A percentile compares a stretch with the other conserved stretches of the same genome.
Conservation (phyloP, 2,888 invertebrate genomes). For the Eristalis tenax region DNA sequence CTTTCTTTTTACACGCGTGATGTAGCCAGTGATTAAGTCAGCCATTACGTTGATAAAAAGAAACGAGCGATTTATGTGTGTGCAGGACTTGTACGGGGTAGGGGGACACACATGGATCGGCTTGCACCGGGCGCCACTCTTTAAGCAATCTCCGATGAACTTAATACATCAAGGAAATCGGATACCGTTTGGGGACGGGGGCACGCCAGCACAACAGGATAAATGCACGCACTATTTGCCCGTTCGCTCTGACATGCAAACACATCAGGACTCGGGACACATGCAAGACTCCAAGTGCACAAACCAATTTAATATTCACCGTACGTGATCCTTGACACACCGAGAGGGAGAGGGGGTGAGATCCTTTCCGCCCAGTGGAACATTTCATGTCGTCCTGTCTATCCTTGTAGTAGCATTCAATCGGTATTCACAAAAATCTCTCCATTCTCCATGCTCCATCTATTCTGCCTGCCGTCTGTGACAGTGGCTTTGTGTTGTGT, state of each 20-base stretch:
- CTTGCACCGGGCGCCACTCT: neutral
- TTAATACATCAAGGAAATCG: neutral
- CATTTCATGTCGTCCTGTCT: conserved; percentile 62
- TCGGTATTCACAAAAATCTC: conserved; percentile 52
- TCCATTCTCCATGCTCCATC: neutral
- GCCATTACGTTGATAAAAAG: conserved; percentile 1
- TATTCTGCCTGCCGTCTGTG: neutral
- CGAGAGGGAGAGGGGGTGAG: neutral
- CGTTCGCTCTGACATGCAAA: conserved; percentile 51
- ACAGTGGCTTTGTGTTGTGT: neutral
- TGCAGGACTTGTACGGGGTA: too few relatives aligned
- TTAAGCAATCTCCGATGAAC: neutral
- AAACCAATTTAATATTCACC: conserved; percentile 69
- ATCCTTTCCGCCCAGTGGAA: neutral
- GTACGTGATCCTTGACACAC: conserved; percentile 60
- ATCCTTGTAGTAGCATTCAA: conserved; percentile 63
- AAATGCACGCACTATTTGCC: conserved; percentile 59
- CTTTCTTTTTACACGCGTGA: conserved; percentile 57
- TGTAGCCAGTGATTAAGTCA: conserved; percentile 19
- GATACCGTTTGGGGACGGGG: neutral
- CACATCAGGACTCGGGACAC: conserved; percentile 1
- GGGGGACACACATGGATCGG: neutral
- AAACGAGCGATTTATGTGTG: conserved; percentile 7
- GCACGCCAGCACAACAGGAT: neutral
- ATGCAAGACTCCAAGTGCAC: conserved; percentile 33